A percentile compares a stretch with the other conserved stretches of the same genome.
Evolutionary conservation across 2,113 vertebrate species (phyloP).

Genomic region (Lontra canadensis): DNA sequence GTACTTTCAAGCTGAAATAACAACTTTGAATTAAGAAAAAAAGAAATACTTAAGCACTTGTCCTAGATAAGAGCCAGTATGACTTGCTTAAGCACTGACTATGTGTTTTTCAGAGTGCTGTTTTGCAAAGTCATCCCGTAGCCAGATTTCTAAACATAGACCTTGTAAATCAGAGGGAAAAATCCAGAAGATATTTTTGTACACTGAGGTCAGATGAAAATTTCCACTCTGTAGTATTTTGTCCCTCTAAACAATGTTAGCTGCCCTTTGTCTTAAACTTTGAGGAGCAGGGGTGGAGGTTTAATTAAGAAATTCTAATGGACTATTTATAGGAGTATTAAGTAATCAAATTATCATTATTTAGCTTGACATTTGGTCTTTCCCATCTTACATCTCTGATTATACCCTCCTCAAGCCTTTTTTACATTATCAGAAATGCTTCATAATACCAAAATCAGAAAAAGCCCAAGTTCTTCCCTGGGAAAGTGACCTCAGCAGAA

Average conservation of each 20-base stretch:
- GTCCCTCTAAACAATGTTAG: not conserved
- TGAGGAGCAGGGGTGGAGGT: not conserved
- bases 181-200: conserved; percentile 59
- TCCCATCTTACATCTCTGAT: conserved; percentile 20
- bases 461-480: not conserved
- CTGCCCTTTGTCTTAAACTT: conserved; percentile 31
- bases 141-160: conserved; percentile 69
- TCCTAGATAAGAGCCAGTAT: conserved; percentile 46
- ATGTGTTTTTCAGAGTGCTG: conserved; percentile 43
- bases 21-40: not conserved
- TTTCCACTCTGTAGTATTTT: conserved; percentile 61
- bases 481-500: not conserved
- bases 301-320: conserved; percentile 53
- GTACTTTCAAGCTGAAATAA: conserved; percentile 49
- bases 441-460: not conserved
- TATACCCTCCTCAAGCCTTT: not conserved
- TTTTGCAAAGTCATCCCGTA: conserved; percentile 52
- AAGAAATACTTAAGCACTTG: not conserved
- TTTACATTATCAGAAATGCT: not conserved
- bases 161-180: conserved; percentile 55
- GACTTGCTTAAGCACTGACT: conserved; percentile 52
- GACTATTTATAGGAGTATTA: conserved; percentile 48
- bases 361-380: conserved; percentile 53
- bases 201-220: conserved; percentile 62
- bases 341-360: conserved; percentile 45